Percentiles rank a stretch among this genome's conserved stretches.
Evolutionary conservation across 2,888 invertebrate genomes (phyloP).

Genomic region (Drosophila meridionalis): DNA sequence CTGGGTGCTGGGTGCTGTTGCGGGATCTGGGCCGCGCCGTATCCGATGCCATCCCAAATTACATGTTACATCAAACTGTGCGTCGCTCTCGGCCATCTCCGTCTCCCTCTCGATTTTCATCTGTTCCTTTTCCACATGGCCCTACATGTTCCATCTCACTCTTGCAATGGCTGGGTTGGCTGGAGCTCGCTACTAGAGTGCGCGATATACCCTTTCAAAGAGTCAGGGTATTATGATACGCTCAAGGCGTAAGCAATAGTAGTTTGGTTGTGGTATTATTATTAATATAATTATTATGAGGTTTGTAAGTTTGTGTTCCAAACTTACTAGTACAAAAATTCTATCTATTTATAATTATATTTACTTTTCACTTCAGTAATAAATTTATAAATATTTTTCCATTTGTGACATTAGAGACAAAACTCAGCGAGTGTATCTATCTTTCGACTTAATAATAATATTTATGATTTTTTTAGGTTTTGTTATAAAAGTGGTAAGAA

Average conservation of each 20-base stretch:
- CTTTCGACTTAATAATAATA: background rate
- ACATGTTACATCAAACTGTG: conserved; percentile 72
- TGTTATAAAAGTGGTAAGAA: conserved; percentile 30
- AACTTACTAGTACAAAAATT: no score
- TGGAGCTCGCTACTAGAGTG: conserved; percentile 36
- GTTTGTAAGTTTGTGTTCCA: no score
- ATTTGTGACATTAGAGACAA: no score
- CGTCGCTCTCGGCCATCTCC: conserved; percentile 68
- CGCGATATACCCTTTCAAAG: conserved; percentile 20
- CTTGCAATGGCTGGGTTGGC: conserved; percentile 24
- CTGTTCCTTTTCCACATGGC: conserved; percentile 29
- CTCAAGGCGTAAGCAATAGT: no score
- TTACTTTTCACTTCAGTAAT: no score
- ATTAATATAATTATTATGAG: no score
- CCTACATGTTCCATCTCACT: conserved; percentile 25
- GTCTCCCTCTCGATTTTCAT: conserved; percentile 25
- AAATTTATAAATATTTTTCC: no score
- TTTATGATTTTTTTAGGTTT: background rate
- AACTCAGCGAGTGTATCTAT: conserved; percentile 25
- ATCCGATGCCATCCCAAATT: conserved; percentile 69
- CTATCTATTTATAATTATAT: no score
- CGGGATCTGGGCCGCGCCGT: conserved; percentile 38
- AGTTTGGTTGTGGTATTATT: no score
- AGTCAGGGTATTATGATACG: background rate
- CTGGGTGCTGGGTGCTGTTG: conserved; percentile 20